Percentiles rank a stretch among this genome's conserved stretches.
Conservation (phyloP, 2,888 invertebrate genomes). For the Mythimna vitellina region DNA sequence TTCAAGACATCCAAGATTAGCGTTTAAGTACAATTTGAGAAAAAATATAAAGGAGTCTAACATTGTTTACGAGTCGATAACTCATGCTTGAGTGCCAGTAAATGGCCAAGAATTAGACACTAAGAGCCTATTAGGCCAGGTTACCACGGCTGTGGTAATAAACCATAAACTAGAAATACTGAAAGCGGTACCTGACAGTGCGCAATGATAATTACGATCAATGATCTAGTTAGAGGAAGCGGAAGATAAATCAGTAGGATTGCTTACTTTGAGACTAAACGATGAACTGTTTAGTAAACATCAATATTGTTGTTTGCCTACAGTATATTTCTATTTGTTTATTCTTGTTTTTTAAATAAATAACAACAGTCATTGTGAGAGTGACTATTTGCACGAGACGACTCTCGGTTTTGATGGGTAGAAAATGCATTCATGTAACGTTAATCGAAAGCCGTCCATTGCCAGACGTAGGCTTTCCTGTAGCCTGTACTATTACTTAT, state of each 20-base stretch:
- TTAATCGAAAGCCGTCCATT: background rate
- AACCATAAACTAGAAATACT: constrained; percentile 40
- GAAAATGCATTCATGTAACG: background rate
- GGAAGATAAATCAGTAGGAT: constrained; percentile 26
- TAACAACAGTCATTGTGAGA: too few species aligned
- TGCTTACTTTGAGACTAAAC: constrained; percentile 15
- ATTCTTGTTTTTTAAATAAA: background rate
- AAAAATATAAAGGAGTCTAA: constrained; percentile 6
- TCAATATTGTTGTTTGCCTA: background rate
- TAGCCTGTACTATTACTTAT: too few species aligned
- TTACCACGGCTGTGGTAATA: constrained; percentile 20
- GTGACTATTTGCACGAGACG: too few species aligned
- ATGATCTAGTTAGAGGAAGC: constrained; percentile 34
- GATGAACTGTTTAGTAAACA: constrained; percentile 6
- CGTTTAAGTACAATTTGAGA: background rate
- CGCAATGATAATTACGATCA: constrained; percentile 47
- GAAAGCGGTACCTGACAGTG: constrained; percentile 49
- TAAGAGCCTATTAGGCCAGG: constrained; percentile 24
- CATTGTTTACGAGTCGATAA: constrained; percentile 22
- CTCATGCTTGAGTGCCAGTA: constrained; percentile 15
- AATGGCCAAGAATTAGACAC: constrained; percentile 35
- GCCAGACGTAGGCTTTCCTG: background rate
- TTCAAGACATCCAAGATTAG: background rate
- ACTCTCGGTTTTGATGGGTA: background rate
- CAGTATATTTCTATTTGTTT: constrained; percentile 1